Conservation (phyloP, 2,888 invertebrate genomes). For the Nymphalis polychloros region DNA sequence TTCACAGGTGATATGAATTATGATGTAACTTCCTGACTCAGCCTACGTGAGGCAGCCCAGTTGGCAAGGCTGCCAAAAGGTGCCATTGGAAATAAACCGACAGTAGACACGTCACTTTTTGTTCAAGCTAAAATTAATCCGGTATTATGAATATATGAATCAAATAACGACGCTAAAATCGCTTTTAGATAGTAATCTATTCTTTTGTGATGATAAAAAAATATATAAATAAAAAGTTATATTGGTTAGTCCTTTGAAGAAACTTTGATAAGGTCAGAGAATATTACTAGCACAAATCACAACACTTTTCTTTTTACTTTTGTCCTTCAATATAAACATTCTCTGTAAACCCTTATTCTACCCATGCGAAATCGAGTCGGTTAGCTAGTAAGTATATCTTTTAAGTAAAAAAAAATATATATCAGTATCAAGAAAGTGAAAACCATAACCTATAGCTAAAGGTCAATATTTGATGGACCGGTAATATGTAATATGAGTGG, state of each 20-base stretch:
- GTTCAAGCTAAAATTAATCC: conserved; percentile 27
- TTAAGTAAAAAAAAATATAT: background rate
- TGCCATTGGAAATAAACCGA: conserved; percentile 33
- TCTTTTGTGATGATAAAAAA: conserved; percentile 3
- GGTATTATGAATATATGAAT: conserved; percentile 20
- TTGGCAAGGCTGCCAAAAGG: conserved; percentile 49
- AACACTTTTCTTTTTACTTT: too few relatives aligned
- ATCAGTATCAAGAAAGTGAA: conserved; percentile 6
- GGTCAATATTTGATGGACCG: conserved; percentile 6
- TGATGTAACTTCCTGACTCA: conserved; percentile 59
- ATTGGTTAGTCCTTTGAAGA: too few relatives aligned
- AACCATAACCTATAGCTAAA: conserved; percentile 9
- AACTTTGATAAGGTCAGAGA: too few relatives aligned
- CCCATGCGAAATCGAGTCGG: background rate
- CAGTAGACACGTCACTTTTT: conserved; percentile 19
- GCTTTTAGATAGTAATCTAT: background rate
- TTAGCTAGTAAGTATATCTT: background rate
- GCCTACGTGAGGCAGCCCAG: conserved; percentile 47
- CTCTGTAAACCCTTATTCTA: too few relatives aligned
- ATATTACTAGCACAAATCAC: too few relatives aligned
- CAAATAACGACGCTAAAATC: background rate
- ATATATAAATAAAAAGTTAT: too few relatives aligned
- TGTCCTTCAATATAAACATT: too few relatives aligned
- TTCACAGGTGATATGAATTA: conserved; percentile 41
- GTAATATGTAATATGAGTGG: background rate